A percentile compares a stretch with the other conserved stretches of the same genome.
Conservation (phyloP, 2,888 invertebrate genomes). For the Archips xylosteana region DNA sequence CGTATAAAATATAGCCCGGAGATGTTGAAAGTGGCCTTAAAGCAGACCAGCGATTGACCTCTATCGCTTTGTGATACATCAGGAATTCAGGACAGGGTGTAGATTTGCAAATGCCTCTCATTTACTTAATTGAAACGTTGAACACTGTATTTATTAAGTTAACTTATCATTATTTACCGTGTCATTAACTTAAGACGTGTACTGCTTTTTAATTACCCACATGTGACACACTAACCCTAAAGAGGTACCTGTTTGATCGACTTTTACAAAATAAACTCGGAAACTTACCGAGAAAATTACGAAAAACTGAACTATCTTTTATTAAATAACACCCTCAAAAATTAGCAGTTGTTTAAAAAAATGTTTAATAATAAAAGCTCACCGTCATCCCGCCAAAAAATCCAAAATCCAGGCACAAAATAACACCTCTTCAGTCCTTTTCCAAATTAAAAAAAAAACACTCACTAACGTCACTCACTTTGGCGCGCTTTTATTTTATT, state of each 20-base stretch:
- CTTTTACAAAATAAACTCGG: constrained; percentile 22
- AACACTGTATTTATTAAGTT: constrained; percentile 7
- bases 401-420: constrained; percentile 54
- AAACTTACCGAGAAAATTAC: background rate
- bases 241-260: constrained; percentile 16
- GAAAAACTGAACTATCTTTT: background rate
- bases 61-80: too few species aligned
- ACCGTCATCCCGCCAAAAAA: constrained; percentile 45
- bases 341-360: background rate
- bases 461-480: constrained; percentile 55
- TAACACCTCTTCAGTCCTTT: constrained; percentile 40
- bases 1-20: too few species aligned
- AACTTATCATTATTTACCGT: constrained; percentile 27
- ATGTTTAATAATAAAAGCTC: constrained; percentile 8
- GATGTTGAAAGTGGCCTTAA: too few species aligned
- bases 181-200: constrained; percentile 4
- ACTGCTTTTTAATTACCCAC: constrained; percentile 28
- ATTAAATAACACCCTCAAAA: background rate
- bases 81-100: background rate
- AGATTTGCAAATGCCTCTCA: background rate
- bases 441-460: constrained; percentile 46
- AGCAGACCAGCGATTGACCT: too few species aligned
- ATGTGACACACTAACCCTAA: constrained; percentile 17
- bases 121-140: background rate
- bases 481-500: constrained; percentile 49